Base-by-base conservation (phyloP, 1,140 invertebrate genomes). In the Brachionus rotundiformis region DNA sequence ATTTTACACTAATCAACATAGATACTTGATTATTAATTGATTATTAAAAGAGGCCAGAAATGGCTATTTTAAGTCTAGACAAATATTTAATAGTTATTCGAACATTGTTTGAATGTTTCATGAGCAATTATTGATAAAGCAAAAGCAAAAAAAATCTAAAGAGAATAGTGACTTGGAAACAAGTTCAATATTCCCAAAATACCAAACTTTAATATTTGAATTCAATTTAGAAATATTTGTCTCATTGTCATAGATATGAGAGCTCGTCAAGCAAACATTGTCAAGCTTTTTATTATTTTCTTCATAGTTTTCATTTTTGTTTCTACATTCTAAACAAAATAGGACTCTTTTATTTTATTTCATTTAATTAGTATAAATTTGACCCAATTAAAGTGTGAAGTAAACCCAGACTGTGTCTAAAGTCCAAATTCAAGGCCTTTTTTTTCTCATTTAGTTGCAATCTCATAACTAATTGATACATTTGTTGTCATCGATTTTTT, bases 401-500 rank as follows among this genome's bases (percentile, higher is more conserved):
- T 16, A 54, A 54, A 19, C 23, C 7, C 7, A 8, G 19, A 54
- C 47, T 54, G 13, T 2, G 16, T 49, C 16, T 16, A 54, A 6
- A 19, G n/a, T 54, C 47, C 16, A 7, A 54, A 54, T 54, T 54
- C 47, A 54, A 54, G 47, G 47, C 47, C 47, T 8, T 54, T 54
- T n/a, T 7, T 41, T 54, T 54, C n/a, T 54, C 47, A 54, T 54
- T 54, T 19, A 54, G 47, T 25, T 16, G 47, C n/a, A 54, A 63
- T 63, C 61, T 63, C 61, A 63, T 63, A 63, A 63, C 61, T 63
- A 63, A 63, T 63, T 63, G 61, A 63, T 63, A 63, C 29, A 63
- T 63, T 63, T 63, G 25, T 63, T 54, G 47, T 54, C 47, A 54
- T 54, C 16, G 19, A 54, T 54, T 54, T 54, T 54, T 0, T 23